Conservation (phyloP, 2,888 invertebrate genomes). For the Odontomyia ornata region DNA sequence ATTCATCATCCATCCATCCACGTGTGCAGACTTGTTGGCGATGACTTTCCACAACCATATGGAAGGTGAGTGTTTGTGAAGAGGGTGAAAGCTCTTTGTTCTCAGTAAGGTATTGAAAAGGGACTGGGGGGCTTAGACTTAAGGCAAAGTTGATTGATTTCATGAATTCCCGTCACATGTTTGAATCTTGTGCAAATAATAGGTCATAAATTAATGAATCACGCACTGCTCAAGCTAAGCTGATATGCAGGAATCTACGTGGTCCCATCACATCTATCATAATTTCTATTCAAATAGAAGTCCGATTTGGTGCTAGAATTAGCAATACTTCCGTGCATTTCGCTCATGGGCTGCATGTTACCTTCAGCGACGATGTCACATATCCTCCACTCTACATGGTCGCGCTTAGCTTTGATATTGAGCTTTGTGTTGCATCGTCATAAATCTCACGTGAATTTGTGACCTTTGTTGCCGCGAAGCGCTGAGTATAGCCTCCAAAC, state of each 20-base stretch:
- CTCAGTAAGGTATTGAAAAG: neutral
- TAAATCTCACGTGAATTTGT: slow-evolving; percentile 51
- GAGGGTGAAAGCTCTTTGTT: slow-evolving; percentile 24
- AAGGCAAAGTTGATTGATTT: slow-evolving; percentile 34
- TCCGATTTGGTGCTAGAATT: neutral
- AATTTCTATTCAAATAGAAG: slow-evolving; percentile 2
- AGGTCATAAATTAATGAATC: slow-evolving; percentile 32
- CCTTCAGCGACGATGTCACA: slow-evolving; percentile 8
- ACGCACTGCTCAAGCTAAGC: neutral
- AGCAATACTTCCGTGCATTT: neutral
- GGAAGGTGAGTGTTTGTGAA: slow-evolving; percentile 4
- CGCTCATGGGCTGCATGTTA: neutral
- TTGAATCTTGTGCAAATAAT: slow-evolving; percentile 1
- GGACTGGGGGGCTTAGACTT: neutral
- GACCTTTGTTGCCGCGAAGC: slow-evolving; percentile 49
- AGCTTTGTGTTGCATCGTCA: slow-evolving; percentile 48
- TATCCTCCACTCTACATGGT: neutral
- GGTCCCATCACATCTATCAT: slow-evolving; percentile 17
- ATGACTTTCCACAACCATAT: neutral
- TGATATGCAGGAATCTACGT: neutral
- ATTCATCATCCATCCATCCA: slow-evolving; percentile 39
- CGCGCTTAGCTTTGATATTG: slow-evolving; percentile 25
- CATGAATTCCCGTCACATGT: neutral
- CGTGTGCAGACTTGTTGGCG: slow-evolving; percentile 12
- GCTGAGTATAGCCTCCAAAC: slow-evolving; percentile 44